Percentiles rank a stretch among this genome's conserved stretches.
These are phyloP conservation scores for Dendropsophus ebraccatus DNA, from an alignment of 2,113 vertebrate species.

Conservation along the genomic window DNA sequence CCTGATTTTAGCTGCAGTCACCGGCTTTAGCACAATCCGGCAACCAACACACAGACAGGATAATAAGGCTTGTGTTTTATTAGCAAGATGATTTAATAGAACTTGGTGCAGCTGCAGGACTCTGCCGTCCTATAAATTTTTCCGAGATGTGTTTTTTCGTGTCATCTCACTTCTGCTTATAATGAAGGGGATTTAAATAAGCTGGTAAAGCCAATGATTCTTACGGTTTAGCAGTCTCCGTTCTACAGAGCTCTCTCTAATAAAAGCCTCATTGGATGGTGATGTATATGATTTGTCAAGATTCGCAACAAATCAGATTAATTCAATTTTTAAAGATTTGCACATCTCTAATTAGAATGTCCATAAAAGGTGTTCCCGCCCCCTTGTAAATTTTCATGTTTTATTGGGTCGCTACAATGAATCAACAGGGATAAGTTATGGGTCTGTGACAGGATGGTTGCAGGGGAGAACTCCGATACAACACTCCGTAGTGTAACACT, in stretches of 20 bases:
- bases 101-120: constrained; percentile 65
- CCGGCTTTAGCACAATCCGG: constrained; percentile 2
- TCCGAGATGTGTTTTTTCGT: constrained; percentile 64
- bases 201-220: constrained; percentile 61
- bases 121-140: constrained; percentile 66
- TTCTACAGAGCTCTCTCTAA: constrained; percentile 12
- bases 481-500: too few species aligned
- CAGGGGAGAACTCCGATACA: neutral
- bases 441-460: neutral
- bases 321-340: neutral
- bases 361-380: neutral
- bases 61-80: constrained; percentile 66
- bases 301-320: neutral
- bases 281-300: constrained; percentile 4
- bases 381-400: neutral
- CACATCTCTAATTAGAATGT: neutral
- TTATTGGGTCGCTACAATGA: neutral
- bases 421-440: neutral
- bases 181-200: constrained; percentile 70
- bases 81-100: constrained; percentile 66
- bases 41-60: constrained; percentile 42
- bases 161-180: constrained; percentile 65
- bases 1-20: neutral
- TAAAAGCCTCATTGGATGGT: constrained; percentile 57
- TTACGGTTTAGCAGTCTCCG: constrained; percentile 64